Conservation (phyloP, 64 coral and sea anemone genomes). For the Stichodactyla helianthus region DNA sequence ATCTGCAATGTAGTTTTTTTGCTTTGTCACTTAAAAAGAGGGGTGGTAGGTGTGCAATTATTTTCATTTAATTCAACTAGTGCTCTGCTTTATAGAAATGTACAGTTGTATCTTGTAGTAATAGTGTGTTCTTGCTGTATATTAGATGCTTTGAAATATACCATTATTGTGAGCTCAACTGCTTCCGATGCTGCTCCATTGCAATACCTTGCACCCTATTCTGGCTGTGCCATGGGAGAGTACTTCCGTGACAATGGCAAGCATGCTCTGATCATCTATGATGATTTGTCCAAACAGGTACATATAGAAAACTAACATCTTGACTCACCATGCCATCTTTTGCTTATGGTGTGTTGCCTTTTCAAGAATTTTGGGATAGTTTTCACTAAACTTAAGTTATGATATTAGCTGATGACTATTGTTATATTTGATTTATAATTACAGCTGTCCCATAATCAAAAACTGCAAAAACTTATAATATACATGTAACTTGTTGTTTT, state of each 20-base stretch:
- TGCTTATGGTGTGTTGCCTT: too few species aligned
- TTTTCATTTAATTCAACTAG: too few species aligned
- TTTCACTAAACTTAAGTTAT: too few species aligned
- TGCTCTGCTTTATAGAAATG: too few species aligned
- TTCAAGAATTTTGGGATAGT: too few species aligned
- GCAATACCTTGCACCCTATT: conserved; percentile 93
- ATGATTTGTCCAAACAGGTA: conserved; percentile 99
- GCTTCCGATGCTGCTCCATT: conserved; percentile 98
- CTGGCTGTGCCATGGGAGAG: conserved; percentile 99
- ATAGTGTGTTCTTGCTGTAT: not conserved
- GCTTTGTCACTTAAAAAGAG: too few species aligned
- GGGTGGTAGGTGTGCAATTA: too few species aligned
- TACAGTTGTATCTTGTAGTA: not conserved
- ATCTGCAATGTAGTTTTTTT: not conserved
- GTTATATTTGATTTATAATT: too few species aligned
- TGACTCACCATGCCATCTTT: too few species aligned
- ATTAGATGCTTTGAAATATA: conserved; percentile 97
- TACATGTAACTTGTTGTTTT: not conserved
- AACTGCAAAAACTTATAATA: not conserved
- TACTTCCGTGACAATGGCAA: conserved; percentile 99
- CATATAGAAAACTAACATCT: too few species aligned
- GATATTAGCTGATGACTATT: too few species aligned
- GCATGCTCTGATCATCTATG: conserved; percentile 99
- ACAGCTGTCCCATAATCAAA: too few species aligned
- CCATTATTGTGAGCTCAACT: conserved; percentile 96